Conservation (phyloP, 2,113 vertebrate species). For the Daubentonia madagascariensis region DNA sequence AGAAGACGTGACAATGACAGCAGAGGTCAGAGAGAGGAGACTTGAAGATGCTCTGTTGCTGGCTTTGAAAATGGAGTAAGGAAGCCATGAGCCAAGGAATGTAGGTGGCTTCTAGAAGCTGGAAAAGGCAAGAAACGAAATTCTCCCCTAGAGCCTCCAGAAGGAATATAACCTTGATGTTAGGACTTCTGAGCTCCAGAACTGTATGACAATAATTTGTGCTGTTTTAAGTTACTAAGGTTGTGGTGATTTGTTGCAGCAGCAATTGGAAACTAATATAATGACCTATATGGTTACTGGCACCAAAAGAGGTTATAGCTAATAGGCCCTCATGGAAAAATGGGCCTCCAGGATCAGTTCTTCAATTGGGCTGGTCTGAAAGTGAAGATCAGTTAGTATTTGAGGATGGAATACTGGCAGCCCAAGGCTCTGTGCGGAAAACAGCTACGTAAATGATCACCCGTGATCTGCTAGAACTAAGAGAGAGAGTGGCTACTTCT, state of each 20-base stretch:
- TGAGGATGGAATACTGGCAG: background rate
- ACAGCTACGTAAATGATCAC: background rate
- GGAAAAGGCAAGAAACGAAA: background rate
- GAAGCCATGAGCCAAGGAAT: background rate
- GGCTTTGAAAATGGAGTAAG: background rate
- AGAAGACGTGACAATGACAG: background rate
- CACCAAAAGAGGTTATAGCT: background rate
- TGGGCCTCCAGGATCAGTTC: background rate
- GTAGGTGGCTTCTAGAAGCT: background rate
- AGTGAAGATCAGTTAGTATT: background rate
- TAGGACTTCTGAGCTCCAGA: background rate
- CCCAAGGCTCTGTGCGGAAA: background rate
- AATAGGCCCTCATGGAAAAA: background rate
- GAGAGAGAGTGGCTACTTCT: background rate
- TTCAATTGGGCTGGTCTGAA: background rate
- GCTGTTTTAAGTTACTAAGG: background rate
- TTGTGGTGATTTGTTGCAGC: background rate
- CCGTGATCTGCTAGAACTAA: background rate
- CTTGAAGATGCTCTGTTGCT: background rate
- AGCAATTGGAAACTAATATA: background rate
- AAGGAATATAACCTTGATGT: background rate
- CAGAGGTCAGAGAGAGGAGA: background rate
- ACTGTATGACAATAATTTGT: background rate
- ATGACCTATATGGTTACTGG: background rate
- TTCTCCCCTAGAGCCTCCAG: background rate